phyloP scores from a whole-genome alignment of 2,797 vertebrate genomes.

The Cichlasoma orientale region DNA sequence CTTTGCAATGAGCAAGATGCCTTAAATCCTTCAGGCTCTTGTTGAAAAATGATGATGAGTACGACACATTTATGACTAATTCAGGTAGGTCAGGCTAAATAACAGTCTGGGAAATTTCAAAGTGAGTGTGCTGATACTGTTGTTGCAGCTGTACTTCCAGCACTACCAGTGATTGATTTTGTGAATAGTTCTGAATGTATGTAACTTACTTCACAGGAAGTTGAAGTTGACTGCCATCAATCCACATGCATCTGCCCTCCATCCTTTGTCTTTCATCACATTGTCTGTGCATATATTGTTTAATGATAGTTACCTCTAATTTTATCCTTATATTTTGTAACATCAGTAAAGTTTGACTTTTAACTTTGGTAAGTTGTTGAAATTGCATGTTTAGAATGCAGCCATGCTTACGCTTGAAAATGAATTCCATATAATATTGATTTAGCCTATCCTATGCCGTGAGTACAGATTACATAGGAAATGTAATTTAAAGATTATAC shows the following conservation, averaged over 20 bases:
- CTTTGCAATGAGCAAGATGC: constrained; percentile 11
- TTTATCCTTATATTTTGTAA: too few relatives aligned
- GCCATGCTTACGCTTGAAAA: not conserved
- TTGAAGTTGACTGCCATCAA: too few relatives aligned
- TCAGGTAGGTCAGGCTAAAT: constrained; percentile 35
- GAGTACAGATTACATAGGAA: not conserved
- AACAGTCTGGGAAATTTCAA: constrained; percentile 28
- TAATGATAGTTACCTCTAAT: too few relatives aligned
- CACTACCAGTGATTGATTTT: not conserved
- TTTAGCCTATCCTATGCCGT: not conserved
- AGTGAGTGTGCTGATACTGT: not conserved
- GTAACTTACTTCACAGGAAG: too few relatives aligned
- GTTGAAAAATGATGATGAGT: constrained; percentile 24
- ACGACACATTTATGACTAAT: constrained; percentile 44
- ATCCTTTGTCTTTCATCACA: too few relatives aligned
- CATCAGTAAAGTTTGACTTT: too few relatives aligned
- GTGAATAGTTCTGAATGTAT: too few relatives aligned
- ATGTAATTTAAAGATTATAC: not conserved
- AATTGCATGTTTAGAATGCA: not conserved
- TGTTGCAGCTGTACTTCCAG: not conserved
- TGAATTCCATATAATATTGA: not conserved
- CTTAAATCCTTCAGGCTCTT: constrained; percentile 32
- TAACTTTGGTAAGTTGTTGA: not conserved
- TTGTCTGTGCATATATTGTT: too few relatives aligned
- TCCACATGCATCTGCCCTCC: too few relatives aligned